A percentile compares a stretch with the other conserved stretches of the same genome.
Conservation (phyloP, 2,797 vertebrate species). For the Syngnathus rostellatus region DNA sequence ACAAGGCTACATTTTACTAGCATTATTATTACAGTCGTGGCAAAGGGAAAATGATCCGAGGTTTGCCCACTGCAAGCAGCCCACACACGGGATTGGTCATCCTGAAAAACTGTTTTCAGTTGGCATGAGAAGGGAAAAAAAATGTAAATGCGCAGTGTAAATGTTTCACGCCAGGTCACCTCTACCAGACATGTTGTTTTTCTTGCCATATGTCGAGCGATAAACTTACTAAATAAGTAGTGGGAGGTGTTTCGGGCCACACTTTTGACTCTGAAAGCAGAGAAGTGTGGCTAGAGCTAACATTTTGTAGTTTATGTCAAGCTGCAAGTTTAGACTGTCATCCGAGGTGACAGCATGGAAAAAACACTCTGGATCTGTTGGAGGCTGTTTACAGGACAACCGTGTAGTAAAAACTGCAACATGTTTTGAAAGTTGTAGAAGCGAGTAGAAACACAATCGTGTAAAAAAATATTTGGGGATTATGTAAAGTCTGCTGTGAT, state of each 20-base stretch:
- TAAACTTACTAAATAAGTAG: constrained; percentile 31
- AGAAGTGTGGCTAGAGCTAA: not conserved
- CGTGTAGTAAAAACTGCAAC: not conserved
- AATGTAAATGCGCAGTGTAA: constrained; percentile 56
- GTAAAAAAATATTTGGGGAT: not conserved
- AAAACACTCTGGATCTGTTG: constrained; percentile 25
- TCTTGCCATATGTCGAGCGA: constrained; percentile 36
- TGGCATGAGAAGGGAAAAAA: constrained; percentile 56
- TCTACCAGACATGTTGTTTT: constrained; percentile 36
- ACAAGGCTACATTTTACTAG: constrained; percentile 41
- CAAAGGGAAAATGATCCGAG: constrained; percentile 49
- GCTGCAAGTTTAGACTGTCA: constrained; percentile 18
- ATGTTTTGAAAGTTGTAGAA: not conserved
- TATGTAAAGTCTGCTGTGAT: constrained; percentile 38
- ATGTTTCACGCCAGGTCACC: constrained; percentile 48
- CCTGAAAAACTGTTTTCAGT: constrained; percentile 52
- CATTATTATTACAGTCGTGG: constrained; percentile 52
- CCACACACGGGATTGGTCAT: constrained; percentile 59
- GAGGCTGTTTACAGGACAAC: constrained; percentile 13
- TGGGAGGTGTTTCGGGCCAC: not conserved
- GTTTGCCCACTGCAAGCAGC: constrained; percentile 44
- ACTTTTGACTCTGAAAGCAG: not conserved
- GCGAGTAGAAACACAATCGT: not conserved
- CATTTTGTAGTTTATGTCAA: not conserved
- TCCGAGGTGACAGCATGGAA: constrained; percentile 60